Percentiles rank a stretch among this genome's conserved stretches.
Conservation (phyloP, 2,888 invertebrate species). For the Polyommatus icarus region DNA sequence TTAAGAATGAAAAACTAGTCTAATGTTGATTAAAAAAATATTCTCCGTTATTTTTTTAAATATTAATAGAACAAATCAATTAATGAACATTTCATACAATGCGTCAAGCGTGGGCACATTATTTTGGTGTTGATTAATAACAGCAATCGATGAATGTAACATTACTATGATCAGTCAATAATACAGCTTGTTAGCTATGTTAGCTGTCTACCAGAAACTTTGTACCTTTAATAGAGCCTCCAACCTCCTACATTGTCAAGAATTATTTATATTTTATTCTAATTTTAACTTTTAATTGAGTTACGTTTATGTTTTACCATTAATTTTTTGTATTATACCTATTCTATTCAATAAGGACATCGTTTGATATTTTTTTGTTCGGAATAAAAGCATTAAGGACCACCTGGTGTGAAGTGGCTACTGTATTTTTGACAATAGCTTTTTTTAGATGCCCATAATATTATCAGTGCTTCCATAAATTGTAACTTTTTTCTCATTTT, state of each 20-base stretch:
- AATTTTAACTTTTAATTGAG: neutral
- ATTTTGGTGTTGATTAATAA: neutral
- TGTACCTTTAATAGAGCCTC: neutral
- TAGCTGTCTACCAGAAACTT: neutral
- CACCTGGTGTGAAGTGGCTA: constrained; percentile 19
- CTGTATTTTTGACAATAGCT: constrained; percentile 6
- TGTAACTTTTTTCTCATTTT: neutral
- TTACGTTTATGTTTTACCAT: neutral
- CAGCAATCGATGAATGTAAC: neutral
- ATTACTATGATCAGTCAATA: neutral
- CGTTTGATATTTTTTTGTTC: neutral
- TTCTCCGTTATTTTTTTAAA: too few species aligned
- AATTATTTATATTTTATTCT: neutral
- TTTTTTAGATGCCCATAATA: neutral
- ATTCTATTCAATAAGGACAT: neutral
- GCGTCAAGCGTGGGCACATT: neutral
- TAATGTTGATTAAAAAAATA: too few species aligned
- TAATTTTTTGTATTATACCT: neutral
- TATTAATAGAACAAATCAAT: too few species aligned
- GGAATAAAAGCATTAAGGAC: neutral
- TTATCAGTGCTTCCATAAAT: neutral
- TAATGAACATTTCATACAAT: neutral
- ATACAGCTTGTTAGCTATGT: neutral
- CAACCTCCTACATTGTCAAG: neutral
- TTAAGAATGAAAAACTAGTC: too few species aligned